Evolutionary conservation across 92 coral and sea anemone genomes (phyloP).

Genomic region (Pocillopora grandis): DNA sequence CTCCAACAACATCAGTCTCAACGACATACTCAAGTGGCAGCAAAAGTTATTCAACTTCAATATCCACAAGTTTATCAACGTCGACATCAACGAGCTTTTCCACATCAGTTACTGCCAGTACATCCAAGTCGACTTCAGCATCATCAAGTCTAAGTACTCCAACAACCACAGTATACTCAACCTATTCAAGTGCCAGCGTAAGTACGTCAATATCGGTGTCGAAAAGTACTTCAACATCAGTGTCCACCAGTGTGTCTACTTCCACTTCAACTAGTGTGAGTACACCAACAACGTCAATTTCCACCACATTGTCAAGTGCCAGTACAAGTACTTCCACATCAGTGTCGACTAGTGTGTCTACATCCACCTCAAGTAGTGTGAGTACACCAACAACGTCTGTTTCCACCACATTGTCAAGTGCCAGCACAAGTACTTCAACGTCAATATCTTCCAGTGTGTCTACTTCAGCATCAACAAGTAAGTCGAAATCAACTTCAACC

Average conservation of each 20-base stretch:
- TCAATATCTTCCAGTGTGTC: too few species aligned
- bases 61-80: background rate
- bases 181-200: slow-evolving; percentile 3
- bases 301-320: too few species aligned
- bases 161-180: background rate
- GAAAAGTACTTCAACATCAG: background rate
- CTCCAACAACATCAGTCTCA: background rate
- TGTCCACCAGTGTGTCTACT: background rate
- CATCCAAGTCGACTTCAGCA: background rate
- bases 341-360: background rate
- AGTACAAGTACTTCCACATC: background rate
- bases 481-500: too few species aligned
- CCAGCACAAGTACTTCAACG: background rate
- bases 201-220: background rate
- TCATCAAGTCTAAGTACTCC: background rate
- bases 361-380: slow-evolving; percentile 5
- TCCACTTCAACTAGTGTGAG: background rate
- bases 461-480: too few species aligned
- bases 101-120: slow-evolving; percentile 17
- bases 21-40: background rate
- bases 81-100: background rate
- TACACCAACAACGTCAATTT: background rate
- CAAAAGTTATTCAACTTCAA: background rate
- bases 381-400: background rate
- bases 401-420: background rate